Evolutionary conservation across 2,797 vertebrate genomes (phyloP), one percentile per base, ranked within the genome.

Genomic region (Chelon auratus): DNA sequence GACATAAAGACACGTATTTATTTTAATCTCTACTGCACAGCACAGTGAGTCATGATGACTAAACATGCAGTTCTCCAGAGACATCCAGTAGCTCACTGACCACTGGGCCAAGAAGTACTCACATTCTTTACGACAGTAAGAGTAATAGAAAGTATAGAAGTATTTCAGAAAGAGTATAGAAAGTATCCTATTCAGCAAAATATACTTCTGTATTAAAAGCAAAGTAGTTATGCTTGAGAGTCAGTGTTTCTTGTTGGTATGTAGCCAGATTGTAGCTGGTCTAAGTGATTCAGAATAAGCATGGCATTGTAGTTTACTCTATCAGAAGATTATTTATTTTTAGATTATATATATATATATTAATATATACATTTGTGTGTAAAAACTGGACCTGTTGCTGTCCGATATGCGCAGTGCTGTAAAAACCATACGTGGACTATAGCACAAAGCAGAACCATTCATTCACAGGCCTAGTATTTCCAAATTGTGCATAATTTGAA

Each of bases 21-120:
- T 43, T 48, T 17, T 48, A 20, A n/a, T 48, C 47, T n/a, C 15
- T n/a, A 33, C 24, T 26, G 24, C 2, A 26, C 30, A 33, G 47
- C 6, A 18, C 47, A 48, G 18, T 43, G 42, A 43, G 13, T 48
- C 45, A 17, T 17, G 45, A 48, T 30, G 30, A 30, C 17, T 18
- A 7, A 48, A 48, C 45, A 48, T 48, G 45, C 6, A 8, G 50
- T 50, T 64, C 54, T 43, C 6, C n/a, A 61, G 30, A 63, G 63
- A 60, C 42, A 33, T 54, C 14, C 47, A 51, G 55, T 26, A 60
- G 48, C 36, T 33, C 33, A 43, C 3, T 36, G 57, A 42, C 22
- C 53, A 36, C 9, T 36, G 6, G 1, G 6, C 14, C 0, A 17
- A 43, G 40, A 15, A 42, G 24, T 26, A 26, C 3, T 26, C 24